Conservation (phyloP, 37 sponge, comb jelly and placozoan genomes). For the Cliona cf. orientalis region DNA sequence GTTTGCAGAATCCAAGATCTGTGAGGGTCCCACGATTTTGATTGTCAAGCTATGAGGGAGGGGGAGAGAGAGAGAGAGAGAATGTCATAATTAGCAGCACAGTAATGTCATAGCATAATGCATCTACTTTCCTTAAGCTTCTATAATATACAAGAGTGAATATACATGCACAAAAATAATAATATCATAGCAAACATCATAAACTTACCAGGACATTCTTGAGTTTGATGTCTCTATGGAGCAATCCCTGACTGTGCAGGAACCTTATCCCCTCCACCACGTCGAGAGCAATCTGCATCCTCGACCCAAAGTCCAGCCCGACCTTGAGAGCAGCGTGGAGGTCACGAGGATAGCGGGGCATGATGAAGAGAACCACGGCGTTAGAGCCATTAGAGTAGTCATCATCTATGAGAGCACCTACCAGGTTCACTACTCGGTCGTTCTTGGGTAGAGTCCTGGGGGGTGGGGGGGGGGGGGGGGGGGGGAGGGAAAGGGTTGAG, state of each 20-base stretch:
- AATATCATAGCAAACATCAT: not conserved
- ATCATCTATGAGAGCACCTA: conserved; percentile 91
- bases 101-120: too few relatives aligned
- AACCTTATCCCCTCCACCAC: conserved; percentile 96
- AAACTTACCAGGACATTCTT: conserved; percentile 95
- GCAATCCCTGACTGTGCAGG: conserved; percentile 94
- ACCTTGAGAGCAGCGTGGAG: conserved; percentile 93
- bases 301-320: conserved; percentile 74
- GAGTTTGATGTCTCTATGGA: conserved; percentile 98
- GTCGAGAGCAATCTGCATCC: conserved; percentile 91
- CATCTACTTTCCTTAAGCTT: too few relatives aligned
- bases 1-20: conserved; percentile 99
- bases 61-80: not conserved
- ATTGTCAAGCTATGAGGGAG: conserved; percentile 75
- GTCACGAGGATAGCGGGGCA: conserved; percentile 93
- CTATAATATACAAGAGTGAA: too few relatives aligned
- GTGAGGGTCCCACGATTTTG: conserved; percentile 88
- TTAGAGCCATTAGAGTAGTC: conserved; percentile 73
- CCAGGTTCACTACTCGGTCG: conserved; percentile 84
- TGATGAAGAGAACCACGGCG: conserved; percentile 89
- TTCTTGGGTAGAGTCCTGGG: conserved; percentile 89
- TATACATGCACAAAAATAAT: not conserved
- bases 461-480: not conserved
- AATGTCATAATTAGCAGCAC: not conserved
- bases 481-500: too few relatives aligned